Evolutionary conservation across 2,888 invertebrate species (phyloP).

Genomic region (Hecatera dysodea): DNA sequence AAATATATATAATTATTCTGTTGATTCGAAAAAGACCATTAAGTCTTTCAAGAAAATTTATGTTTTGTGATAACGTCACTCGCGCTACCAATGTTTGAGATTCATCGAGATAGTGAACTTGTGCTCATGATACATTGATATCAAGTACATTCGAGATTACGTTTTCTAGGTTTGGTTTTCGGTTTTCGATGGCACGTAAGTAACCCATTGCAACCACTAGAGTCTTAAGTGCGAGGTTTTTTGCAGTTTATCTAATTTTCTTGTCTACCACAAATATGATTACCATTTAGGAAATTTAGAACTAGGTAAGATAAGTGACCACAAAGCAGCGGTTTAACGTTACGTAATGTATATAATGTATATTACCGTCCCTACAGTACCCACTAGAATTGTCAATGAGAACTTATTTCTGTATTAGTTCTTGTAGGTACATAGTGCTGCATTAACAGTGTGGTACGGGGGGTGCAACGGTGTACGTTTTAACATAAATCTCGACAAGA

Average conservation of each 20-base stretch:
- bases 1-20: too few relatives aligned
- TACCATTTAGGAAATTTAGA: constrained; percentile 8
- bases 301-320: constrained; percentile 2
- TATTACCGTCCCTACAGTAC: neutral
- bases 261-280: constrained; percentile 16
- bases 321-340: neutral
- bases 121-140: neutral
- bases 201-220: neutral
- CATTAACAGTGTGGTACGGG: too few relatives aligned
- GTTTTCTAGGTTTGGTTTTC: too few relatives aligned
- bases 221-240: neutral
- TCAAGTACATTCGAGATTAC: neutral
- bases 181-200: neutral
- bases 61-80: neutral
- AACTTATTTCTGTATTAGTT: too few relatives aligned
- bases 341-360: neutral
- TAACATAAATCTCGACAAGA: too few relatives aligned
- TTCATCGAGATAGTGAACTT: neutral
- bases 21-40: neutral
- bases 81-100: neutral
- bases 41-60: neutral
- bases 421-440: too few relatives aligned
- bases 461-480: too few relatives aligned
- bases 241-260: constrained; percentile 7
- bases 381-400: neutral